These are phyloP conservation scores for Galeopsomyia nigrocyanea DNA, from an alignment of 2,888 invertebrate genomes.

Conservation along the genomic window DNA sequence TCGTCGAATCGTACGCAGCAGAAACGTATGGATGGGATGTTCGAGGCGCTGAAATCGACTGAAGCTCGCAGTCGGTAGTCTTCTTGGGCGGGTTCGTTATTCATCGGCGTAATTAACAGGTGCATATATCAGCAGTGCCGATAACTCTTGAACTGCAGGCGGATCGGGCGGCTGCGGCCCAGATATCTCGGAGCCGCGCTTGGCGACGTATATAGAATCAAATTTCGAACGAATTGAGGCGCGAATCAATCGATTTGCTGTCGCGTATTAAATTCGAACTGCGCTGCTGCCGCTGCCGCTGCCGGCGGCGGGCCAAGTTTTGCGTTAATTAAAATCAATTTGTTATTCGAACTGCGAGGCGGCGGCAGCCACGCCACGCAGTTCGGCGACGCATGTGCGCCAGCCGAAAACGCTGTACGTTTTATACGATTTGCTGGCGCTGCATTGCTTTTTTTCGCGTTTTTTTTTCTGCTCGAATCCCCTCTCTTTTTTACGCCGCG, in stretches of 20 bases:
- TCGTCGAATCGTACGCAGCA: slow-evolving; percentile 6
- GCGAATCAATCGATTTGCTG: slow-evolving; percentile 29
- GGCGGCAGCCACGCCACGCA: neutral
- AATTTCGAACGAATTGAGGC: slow-evolving; percentile 42
- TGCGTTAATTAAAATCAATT: slow-evolving; percentile 35
- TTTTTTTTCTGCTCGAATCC: too few relatives aligned
- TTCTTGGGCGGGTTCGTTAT: slow-evolving; percentile 46
- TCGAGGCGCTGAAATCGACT: neutral
- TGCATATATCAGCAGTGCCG: slow-evolving; percentile 45
- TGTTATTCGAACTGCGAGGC: slow-evolving; percentile 18
- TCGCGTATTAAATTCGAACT: slow-evolving; percentile 26
- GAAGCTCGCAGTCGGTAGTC: slow-evolving; percentile 11
- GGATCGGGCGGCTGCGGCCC: slow-evolving; percentile 12
- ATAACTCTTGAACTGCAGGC: slow-evolving; percentile 29
- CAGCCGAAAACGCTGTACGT: neutral
- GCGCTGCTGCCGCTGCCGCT: neutral
- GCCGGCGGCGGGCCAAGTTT: slow-evolving; percentile 1
- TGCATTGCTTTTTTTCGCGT: too few relatives aligned
- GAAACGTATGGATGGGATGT: too few relatives aligned
- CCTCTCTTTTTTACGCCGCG: neutral
- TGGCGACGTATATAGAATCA: slow-evolving; percentile 44
- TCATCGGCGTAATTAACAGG: slow-evolving; percentile 52
- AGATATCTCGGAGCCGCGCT: slow-evolving; percentile 29
- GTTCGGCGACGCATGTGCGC: neutral
- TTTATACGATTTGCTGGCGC: too few relatives aligned